Evolutionary conservation across 2,113 vertebrate genomes (phyloP), one percentile per base, ranked within the genome.

Genomic region (Scopus umbretta): DNA sequence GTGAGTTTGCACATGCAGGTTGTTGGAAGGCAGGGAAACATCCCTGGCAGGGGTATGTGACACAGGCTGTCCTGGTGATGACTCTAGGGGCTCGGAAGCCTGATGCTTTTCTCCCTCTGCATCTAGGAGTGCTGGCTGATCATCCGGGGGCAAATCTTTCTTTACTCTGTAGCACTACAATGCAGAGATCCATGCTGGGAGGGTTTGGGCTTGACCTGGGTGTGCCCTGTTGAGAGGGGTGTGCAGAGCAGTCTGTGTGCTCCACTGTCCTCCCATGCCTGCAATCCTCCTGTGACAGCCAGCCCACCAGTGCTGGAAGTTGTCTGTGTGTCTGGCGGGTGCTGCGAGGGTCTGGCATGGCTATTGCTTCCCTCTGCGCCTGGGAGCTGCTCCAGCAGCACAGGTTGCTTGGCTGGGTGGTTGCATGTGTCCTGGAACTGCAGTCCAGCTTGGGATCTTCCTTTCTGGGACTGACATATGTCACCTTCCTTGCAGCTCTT

Each of bases 281-380:
- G 43, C 20, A n/a, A 0, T 32, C 11, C 15, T 26, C 8, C 47
- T 83, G 27, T 66, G 63, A 36, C 36, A 66, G 63, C 19, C 66
- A 34, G 26, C 20, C 34, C 49, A 73, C 73, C 22, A 67, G 32
- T 29, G 61, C 43, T 58, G 34, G 40, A 49, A 20, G 52, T 49
- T 82, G 38, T n/a, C 79, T 0, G 0, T 82, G 79, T 49, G 70
- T 72, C 80, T 80, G 62, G 32, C 0, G 0, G 49, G 26, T 1
- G 2, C 43, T 65, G 67, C 0, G 1, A 80, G 67, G 53, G 36
- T 6, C 62, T 92, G 79, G 23, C 70, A 81, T 32, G 21, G 25
- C 66, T 47, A 10, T 52, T 0, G 0, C 16, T 66, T 50, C 61
- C 34, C 56, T 32, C 47, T n/a, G 47, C 0, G 0, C 6, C 0